Evolutionary conservation across 1,140 invertebrate species (phyloP), one percentile per base, ranked within the genome.

Genomic region (Homarus americanus): DNA sequence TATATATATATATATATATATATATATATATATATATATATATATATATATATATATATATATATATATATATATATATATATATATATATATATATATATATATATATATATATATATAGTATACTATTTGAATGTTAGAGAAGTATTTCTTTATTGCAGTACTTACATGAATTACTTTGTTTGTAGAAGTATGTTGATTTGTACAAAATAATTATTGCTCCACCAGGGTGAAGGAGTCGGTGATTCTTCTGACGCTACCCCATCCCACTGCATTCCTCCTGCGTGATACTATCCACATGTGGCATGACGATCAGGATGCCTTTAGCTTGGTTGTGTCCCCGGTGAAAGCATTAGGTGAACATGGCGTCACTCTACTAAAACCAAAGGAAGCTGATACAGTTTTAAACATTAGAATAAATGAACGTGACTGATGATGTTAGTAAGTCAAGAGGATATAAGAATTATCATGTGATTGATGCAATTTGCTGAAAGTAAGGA

Each of bases 161-260:
- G n/a, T n/a, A n/a, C n/a, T n/a, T 34, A 34, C 24, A 72, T 15
- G 34, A 72, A 7, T 2, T 24, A 0, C 24, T 10, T 1, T 72
- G 7, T 40, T 34, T 34, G 12, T 34, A 34, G 15, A 34, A 75
- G 20, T 5, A 63, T 24, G 24, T 32, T 17, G 3, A 34, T 7
- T 36, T 40, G 9, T 40, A 15, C 9, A 80, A 44, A 2, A 82
- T 83, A 63, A 91, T 73, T 88, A 75, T 92, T 93, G 93, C 83
- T 93, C 92, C 94, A 95, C 82, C 94, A 98, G 97, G 93, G 95
- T 98, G 38, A 96, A 96, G 93, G 97, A 98, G 94, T 96, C 97
- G 0, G 97, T 96, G 93, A 96, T 95, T 92, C 94, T 98, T 28
- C 94, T 98, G 41, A 97, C 96, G 91, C 94, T 98, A 91, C 95